Evolutionary conservation across 2,113 vertebrate genomes (phyloP).

Genomic region (Rhinolophus sinicus): DNA sequence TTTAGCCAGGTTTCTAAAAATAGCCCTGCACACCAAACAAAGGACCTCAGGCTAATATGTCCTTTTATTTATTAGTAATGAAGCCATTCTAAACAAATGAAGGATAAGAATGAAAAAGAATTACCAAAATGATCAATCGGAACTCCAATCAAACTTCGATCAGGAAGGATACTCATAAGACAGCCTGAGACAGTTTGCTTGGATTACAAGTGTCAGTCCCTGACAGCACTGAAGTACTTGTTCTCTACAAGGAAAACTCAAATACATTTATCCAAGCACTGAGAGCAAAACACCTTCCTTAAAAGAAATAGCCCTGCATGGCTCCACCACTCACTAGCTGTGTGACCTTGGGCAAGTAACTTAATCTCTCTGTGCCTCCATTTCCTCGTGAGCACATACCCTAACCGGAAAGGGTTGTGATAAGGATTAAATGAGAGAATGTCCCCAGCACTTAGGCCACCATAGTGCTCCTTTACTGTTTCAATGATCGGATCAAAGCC

Average conservation of each 20-base stretch:
- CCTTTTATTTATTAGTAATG: not conserved
- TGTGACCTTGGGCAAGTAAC: not conserved
- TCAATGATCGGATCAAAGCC: not conserved
- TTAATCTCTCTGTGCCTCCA: not conserved
- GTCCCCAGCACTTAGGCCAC: not conserved
- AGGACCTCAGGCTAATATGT: not conserved
- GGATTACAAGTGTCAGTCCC: not conserved
- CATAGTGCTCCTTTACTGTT: not conserved
- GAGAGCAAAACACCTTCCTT: not conserved
- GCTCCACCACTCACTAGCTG: not conserved
- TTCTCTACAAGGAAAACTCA: conserved; percentile 47
- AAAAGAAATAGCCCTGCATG: not conserved
- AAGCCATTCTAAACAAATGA: conserved; percentile 7
- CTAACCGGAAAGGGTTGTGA: not conserved
- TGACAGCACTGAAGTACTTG: not conserved
- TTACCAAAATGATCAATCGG: not conserved
- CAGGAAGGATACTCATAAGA: not conserved
- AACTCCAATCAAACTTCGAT: not conserved
- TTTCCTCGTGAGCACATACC: not conserved
- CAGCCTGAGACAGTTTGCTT: not conserved
- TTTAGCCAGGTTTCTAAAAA: conserved; percentile 31
- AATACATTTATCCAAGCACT: not conserved
- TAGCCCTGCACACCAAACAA: not conserved
- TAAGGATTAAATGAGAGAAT: not conserved
- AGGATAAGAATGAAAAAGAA: not conserved